A percentile compares a stretch with the other conserved stretches of the same genome.
Evolutionary conservation across 2,888 invertebrate genomes (phyloP).

Genomic region (Leptarthrus brevirostris): DNA sequence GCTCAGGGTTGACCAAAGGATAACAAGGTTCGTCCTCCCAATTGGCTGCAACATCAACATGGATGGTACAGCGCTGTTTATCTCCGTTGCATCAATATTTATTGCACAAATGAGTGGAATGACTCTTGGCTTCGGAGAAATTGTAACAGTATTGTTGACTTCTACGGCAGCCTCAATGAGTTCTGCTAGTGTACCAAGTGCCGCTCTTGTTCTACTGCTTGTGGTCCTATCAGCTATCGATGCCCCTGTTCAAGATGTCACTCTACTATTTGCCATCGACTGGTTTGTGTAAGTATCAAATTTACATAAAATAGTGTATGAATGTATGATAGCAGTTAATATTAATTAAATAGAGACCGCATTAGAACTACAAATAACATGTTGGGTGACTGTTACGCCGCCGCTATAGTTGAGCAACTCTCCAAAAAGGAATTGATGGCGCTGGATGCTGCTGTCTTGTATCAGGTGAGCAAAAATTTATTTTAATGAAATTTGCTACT

Average conservation of each 20-base stretch:
- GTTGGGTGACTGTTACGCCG: conserved; percentile 88
- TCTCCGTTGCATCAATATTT: conserved; percentile 87
- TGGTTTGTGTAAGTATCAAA: conserved; percentile 85
- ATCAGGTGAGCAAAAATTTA: conserved; percentile 67
- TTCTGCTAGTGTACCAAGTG: conserved; percentile 87
- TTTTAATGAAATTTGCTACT: too few relatives aligned
- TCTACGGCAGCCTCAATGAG: conserved; percentile 90
- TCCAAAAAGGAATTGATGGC: conserved; percentile 86
- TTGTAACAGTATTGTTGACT: conserved; percentile 86
- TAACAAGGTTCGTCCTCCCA: conserved; percentile 88
- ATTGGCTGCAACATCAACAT: conserved; percentile 94
- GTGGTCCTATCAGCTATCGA: conserved; percentile 86
- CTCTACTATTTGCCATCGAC: conserved; percentile 85
- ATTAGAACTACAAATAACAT: conserved; percentile 89
- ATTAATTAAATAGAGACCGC: conserved; percentile 73
- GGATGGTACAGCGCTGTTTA: conserved; percentile 91
- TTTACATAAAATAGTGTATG: neutral
- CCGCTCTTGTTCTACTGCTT: conserved; percentile 82
- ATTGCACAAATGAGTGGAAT: conserved; percentile 89
- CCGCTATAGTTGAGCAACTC: conserved; percentile 84
- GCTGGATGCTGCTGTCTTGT: conserved; percentile 74
- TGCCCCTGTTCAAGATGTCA: conserved; percentile 84
- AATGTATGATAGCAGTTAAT: neutral
- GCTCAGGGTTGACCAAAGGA: conserved; percentile 80
- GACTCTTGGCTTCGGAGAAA: conserved; percentile 81